Percentiles rank a stretch among this genome's conserved stretches.
These are phyloP conservation scores for Murina feae DNA, from an alignment of 2,113 vertebrate species.

Conservation along the genomic window DNA sequence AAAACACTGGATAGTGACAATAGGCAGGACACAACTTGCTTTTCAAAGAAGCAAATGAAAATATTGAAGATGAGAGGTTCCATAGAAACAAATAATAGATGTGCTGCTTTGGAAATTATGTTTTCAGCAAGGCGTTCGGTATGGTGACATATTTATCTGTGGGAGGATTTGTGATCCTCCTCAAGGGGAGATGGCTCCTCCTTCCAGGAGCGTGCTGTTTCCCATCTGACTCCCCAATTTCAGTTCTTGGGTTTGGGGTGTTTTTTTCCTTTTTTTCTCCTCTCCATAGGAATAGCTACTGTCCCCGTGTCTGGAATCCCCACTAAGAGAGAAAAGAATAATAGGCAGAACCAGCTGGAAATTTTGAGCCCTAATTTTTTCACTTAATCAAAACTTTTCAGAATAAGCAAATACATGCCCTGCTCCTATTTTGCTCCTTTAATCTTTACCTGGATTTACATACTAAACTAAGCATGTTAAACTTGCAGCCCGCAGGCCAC, in stretches of 20 bases:
- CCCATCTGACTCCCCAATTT: neutral
- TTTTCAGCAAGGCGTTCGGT: neutral
- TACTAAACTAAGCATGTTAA: neutral
- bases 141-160: neutral
- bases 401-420: neutral
- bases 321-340: neutral
- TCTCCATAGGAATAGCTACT: neutral
- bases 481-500: accelerated
- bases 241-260: too few relatives aligned
- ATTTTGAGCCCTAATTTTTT: neutral
- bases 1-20: neutral
- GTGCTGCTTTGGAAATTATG: neutral
- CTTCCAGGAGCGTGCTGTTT: neutral
- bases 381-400: neutral
- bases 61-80: neutral
- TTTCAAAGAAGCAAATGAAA: conserved; percentile 13
- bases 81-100: neutral
- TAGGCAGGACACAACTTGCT: neutral
- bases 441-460: neutral
- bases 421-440: neutral
- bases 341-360: neutral
- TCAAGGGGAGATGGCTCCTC: neutral
- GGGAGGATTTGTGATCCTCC: neutral
- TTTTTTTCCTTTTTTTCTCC: neutral
- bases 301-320: neutral